Conservation (phyloP, 1,140 invertebrate genomes). For the Eubasilissa regina region DNA sequence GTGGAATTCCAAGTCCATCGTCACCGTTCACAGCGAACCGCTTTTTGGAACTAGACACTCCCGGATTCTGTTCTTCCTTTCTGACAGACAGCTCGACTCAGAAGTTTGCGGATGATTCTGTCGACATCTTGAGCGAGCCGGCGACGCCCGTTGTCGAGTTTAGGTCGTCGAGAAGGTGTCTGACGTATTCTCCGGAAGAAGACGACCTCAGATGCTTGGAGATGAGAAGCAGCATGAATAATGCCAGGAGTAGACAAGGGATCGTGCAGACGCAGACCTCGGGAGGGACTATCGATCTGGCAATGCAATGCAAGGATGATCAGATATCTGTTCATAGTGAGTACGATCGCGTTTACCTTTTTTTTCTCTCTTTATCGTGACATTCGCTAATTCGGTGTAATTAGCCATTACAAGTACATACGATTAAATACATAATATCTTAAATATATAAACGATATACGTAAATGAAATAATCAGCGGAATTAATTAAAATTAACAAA, state of each 20-base stretch:
- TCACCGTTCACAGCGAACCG: constrained; percentile 48
- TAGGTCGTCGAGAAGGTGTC: constrained; percentile 53
- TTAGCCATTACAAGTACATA: no score
- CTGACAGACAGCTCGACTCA: constrained; percentile 46
- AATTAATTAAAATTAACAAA: no score
- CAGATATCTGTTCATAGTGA: constrained; percentile 57
- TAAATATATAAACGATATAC: no score
- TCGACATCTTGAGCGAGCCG: constrained; percentile 55
- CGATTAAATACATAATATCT: no score
- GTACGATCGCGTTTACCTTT: constrained; percentile 45
- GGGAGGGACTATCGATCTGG: constrained; percentile 47
- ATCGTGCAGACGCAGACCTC: constrained; percentile 40
- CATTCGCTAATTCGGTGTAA: no score
- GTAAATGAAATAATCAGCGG: no score
- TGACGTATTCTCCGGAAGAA: constrained; percentile 57
- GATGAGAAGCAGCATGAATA: constrained; percentile 31
- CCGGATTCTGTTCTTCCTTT: constrained; percentile 45
- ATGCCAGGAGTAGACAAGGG: constrained; percentile 31
- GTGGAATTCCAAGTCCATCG: constrained; percentile 57
- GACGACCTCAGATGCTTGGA: constrained; percentile 41
- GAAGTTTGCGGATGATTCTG: constrained; percentile 49
- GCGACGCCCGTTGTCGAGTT: constrained; percentile 56
- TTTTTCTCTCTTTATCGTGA: not conserved
- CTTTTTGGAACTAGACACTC: constrained; percentile 48
- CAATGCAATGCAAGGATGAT: constrained; percentile 47